Evolutionary conservation across 2,113 vertebrate species (phyloP).

Genomic region (Trematocara stigmaticum): DNA sequence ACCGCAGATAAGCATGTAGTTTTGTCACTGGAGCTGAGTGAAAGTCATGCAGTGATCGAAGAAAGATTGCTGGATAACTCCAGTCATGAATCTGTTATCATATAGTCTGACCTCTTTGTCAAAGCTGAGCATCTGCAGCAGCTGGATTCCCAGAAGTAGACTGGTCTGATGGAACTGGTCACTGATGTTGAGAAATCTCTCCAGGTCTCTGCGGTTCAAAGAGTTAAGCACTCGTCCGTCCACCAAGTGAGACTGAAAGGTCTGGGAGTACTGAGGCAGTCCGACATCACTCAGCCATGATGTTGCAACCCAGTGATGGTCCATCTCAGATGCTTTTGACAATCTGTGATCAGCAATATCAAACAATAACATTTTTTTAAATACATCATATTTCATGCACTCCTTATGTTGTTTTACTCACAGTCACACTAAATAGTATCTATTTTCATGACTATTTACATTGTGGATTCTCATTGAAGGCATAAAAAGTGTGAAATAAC

Average conservation of each 20-base stretch:
- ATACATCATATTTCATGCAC: not conserved
- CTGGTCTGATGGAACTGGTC: slow-evolving; percentile 84
- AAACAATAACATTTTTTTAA: not conserved
- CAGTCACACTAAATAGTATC: not conserved
- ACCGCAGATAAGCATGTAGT: not conserved
- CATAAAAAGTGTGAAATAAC: too few relatives aligned
- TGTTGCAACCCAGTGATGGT: slow-evolving; percentile 86
- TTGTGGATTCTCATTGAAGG: too few relatives aligned
- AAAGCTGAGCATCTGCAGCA: slow-evolving; percentile 80
- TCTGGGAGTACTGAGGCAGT: slow-evolving; percentile 82
- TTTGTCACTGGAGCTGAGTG: not conserved
- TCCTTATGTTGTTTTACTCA: not conserved
- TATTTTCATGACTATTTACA: too few relatives aligned
- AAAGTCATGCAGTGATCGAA: not conserved
- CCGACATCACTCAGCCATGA: slow-evolving; percentile 84
- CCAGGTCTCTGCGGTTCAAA: slow-evolving; percentile 78
- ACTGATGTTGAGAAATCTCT: slow-evolving; percentile 75
- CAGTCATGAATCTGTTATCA: not conserved
- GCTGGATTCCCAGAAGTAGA: slow-evolving; percentile 80
- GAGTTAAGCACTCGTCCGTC: slow-evolving; percentile 82
- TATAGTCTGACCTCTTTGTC: slow-evolving; percentile 76
- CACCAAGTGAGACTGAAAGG: slow-evolving; percentile 80
- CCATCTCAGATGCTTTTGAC: slow-evolving; percentile 81
- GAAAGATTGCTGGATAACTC: not conserved
- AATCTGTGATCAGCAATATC: slow-evolving; percentile 52